Conservation (phyloP, 2,888 invertebrate genomes). For the Synergus laeviventris region DNA sequence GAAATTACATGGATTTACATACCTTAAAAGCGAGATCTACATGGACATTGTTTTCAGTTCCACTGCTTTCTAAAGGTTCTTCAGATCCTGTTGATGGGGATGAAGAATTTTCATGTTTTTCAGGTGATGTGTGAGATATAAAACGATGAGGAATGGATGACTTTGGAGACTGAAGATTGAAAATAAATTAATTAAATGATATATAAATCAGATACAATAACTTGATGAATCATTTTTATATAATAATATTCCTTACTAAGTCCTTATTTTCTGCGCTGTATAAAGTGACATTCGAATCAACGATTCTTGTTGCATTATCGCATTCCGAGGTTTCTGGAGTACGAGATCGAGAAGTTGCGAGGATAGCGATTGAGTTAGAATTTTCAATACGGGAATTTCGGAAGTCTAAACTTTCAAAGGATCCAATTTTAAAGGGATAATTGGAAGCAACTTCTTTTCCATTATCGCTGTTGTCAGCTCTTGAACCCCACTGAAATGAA, state of each 20-base stretch:
- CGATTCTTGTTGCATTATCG: not conserved
- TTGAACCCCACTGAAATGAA: not conserved
- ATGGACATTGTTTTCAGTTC: not conserved
- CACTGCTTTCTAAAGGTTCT: not conserved
- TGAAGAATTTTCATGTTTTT: not conserved
- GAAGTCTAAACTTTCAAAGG: conserved; percentile 2
- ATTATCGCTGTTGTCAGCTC: not conserved
- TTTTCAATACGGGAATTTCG: conserved; percentile 1
- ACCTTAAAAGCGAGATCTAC: not conserved
- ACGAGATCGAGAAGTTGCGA: conserved; percentile 5
- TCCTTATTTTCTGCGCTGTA: not conserved
- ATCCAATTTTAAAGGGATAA: not conserved
- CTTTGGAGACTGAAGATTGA: conserved; percentile 3
- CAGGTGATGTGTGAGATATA: not conserved
- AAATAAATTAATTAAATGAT: not conserved
- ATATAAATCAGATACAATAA: no score
- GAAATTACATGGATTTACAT: no score
- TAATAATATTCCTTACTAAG: not conserved
- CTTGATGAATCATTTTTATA: no score
- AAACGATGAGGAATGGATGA: not conserved
- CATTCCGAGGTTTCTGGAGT: not conserved
- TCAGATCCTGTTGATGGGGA: conserved; percentile 16
- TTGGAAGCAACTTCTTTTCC: not conserved
- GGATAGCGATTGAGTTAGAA: not conserved
- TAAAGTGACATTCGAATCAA: not conserved